Base-by-base conservation (phyloP, 92 coral and sea anemone species). In the Zoanthus sansibaricus region DNA sequence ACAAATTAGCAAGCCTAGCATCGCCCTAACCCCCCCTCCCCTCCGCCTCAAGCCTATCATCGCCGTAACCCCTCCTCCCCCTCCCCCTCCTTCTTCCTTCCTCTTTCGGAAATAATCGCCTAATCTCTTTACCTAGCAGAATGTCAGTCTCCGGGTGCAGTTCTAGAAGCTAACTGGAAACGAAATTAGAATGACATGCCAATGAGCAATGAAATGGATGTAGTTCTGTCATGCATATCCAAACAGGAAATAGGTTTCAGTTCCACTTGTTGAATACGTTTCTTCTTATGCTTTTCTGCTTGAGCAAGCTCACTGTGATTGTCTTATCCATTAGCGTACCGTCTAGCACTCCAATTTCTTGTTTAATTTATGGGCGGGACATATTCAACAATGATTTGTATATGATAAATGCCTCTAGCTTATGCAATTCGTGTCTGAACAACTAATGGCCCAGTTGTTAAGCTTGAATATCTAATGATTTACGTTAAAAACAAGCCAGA, bases 351-450 rank as follows among this genome's bases (percentile, higher is more conserved):
- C 59, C 59, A 25, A 80, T 45, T 47, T 15, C 85, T 80, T 67
- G 58, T 67, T 80, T 80, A 80, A 80, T 76, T 67, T 32, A 66
- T 64, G 85, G 85, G 85, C 85, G 75, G 85, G 64, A 80, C 61
- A 66, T 80, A 66, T 80, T 80, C 61, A 64, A 80, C 72, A 78
- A 80, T 80, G 59, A 31, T n/a, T 67, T 46, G 75, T 64, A 20
- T 21, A 45, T 64, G 85, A 67, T 20, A 66, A 67, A 80, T 80
- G 51, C 75, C 85, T 54, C 58, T 17, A 30, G 70, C 54, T 55
- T 78, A 78, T 56, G 72, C 72, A 78, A 78, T 56, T 58, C 18
- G 31, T 12, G 83, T 76, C 80, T 76, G 67, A 37, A 48, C 46
- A 25, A 42, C 70, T 56, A 78, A 78, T 78, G 49, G 61, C 15